Conservation (phyloP, 2,113 vertebrate genomes). For the Athene noctua region DNA sequence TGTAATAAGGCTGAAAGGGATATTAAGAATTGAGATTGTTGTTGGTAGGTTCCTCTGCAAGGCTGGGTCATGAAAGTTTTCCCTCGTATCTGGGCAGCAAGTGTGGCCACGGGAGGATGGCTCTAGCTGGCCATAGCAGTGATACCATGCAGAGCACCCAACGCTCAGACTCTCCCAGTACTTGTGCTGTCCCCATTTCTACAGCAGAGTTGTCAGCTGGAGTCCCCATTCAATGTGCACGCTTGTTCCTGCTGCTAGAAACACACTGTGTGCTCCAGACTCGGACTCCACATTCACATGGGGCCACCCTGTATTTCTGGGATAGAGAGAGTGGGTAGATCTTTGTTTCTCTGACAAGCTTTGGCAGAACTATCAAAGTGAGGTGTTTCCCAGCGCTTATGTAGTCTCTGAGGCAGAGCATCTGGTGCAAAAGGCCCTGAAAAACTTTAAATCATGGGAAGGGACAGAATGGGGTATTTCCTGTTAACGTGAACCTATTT, state of each 20-base stretch:
- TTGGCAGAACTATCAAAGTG: neutral
- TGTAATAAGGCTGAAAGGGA: slow-evolving; percentile 9
- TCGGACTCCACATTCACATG: neutral
- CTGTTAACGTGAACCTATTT: neutral
- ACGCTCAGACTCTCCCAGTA: neutral
- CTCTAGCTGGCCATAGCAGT: neutral
- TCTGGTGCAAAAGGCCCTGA: neutral
- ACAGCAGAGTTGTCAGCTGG: neutral
- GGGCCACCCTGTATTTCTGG: neutral
- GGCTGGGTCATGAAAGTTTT: neutral
- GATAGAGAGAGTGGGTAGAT: neutral
- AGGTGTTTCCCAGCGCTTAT: neutral
- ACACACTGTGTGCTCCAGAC: fast-evolving
- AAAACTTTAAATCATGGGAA: neutral
- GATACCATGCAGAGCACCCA: neutral
- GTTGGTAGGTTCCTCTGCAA: neutral
- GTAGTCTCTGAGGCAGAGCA: neutral
- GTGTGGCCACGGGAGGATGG: neutral
- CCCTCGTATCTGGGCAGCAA: neutral
- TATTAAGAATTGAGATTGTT: neutral
- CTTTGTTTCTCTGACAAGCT: neutral
- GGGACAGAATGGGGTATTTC: neutral
- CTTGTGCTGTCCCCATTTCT: neutral
- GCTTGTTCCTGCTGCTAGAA: neutral
- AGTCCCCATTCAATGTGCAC: neutral